Percentiles rank a stretch among this genome's conserved stretches.
These are phyloP conservation scores for Alligator sinensis DNA, from an alignment of 2,113 vertebrate species.

Conservation along the genomic window DNA sequence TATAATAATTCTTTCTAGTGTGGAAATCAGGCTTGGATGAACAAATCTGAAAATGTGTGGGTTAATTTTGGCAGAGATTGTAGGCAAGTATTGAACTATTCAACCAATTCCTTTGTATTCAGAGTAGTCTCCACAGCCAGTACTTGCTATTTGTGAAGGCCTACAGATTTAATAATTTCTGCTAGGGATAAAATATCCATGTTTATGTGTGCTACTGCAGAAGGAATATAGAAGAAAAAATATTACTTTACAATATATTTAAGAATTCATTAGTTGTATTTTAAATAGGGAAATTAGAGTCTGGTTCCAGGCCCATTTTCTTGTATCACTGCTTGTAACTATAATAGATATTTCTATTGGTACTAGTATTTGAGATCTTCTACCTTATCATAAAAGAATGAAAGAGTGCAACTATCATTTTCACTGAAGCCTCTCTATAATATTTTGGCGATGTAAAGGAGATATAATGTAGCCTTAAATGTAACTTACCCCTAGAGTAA, in stretches of 20 bases:
- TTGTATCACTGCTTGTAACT: background rate
- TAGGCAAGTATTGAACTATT: background rate
- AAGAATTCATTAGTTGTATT: fast-evolving
- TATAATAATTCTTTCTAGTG: background rate
- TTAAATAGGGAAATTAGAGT: background rate
- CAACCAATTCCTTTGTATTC: background rate
- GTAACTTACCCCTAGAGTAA: background rate
- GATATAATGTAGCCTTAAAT: background rate
- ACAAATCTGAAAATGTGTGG: background rate
- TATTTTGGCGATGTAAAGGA: background rate
- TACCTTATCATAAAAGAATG: background rate
- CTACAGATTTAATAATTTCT: background rate
- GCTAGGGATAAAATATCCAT: background rate
- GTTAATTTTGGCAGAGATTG: background rate
- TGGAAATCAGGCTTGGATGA: background rate
- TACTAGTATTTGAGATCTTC: background rate
- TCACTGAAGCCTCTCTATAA: background rate
- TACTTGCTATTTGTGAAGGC: background rate
- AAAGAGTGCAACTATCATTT: background rate
- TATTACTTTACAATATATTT: background rate
- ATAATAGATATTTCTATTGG: background rate
- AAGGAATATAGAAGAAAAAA: background rate
- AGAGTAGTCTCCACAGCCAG: background rate
- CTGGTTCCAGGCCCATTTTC: background rate
- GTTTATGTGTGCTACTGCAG: fast-evolving